These are phyloP conservation scores for Balaenoptera acutorostrata DNA, from an alignment of 2,113 vertebrate species.

Conservation along the genomic window DNA sequence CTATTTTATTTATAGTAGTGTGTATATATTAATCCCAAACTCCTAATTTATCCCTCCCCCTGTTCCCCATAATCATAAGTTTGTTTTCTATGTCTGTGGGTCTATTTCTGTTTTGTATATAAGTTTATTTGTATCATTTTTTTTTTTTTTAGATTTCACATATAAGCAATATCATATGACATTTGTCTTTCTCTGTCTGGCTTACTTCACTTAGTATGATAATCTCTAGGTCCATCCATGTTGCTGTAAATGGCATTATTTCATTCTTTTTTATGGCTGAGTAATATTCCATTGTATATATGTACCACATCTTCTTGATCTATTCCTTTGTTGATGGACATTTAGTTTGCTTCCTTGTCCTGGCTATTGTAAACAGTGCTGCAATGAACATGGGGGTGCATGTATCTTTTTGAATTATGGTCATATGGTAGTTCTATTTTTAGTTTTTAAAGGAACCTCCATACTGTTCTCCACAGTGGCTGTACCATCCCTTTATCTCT, in stretches of 20 bases:
- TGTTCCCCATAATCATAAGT: too few species aligned
- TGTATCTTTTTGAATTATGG: not conserved
- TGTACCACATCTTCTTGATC: not conserved
- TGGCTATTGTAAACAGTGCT: not conserved
- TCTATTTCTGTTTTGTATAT: too few species aligned
- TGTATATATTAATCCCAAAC: not conserved
- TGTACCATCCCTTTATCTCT: not conserved
- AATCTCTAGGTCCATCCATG: too few species aligned
- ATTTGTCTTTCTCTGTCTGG: too few species aligned
- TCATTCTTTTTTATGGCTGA: not conserved
- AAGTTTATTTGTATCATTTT: too few species aligned
- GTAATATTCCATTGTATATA: not conserved
- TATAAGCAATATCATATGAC: too few species aligned
- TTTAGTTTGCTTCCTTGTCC: not conserved
- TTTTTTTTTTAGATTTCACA: too few species aligned
- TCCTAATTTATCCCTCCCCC: not conserved
- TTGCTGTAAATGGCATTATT: too few species aligned
- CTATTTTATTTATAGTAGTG: not conserved
- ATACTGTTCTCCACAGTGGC: not conserved
- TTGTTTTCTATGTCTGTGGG: too few species aligned
- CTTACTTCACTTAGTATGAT: too few species aligned
- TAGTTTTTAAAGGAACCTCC: not conserved
- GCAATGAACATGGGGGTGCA: not conserved
- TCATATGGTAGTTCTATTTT: not conserved
- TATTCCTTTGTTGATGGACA: not conserved